A percentile compares a stretch with the other conserved stretches of the same genome.
Evolutionary conservation across 1,140 invertebrate genomes (phyloP).

Genomic region (Pseudobourletiella spinata): DNA sequence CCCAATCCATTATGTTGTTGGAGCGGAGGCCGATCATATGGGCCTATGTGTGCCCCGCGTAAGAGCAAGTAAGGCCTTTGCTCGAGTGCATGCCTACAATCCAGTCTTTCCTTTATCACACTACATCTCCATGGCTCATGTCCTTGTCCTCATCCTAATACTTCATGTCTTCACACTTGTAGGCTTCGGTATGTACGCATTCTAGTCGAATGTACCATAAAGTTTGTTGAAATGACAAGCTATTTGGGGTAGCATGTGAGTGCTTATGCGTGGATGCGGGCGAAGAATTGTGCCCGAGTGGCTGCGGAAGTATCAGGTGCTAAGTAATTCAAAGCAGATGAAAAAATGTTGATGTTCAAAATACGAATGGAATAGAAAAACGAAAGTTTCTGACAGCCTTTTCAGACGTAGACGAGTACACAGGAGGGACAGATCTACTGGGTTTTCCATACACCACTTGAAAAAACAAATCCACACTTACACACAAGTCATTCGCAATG

Average conservation of each 20-base stretch:
- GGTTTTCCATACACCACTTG: no score
- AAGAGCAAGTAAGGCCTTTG: neutral
- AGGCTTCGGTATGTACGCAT: no score
- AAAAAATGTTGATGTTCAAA: neutral
- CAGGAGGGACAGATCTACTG: no score
- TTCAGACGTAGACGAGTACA: no score
- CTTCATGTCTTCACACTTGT: constrained; percentile 5
- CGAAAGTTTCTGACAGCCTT: neutral
- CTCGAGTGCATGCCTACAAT: neutral
- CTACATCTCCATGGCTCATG: neutral
- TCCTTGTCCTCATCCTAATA: neutral
- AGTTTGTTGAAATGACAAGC: no score
- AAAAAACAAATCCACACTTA: no score
- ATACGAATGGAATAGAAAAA: neutral
- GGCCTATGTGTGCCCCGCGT: no score
- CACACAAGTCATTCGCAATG: no score
- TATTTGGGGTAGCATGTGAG: no score
- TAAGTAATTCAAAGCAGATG: neutral
- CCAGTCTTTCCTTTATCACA: neutral
- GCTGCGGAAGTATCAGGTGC: constrained; percentile 8
- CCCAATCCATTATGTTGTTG: constrained; percentile 16
- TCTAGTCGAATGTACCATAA: neutral
- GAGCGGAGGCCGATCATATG: neutral
- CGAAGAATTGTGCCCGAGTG: no score
- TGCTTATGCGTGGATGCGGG: no score